These are phyloP conservation scores for Pavo muticus DNA, from an alignment of 2,113 vertebrate species.

Conservation along the genomic window DNA sequence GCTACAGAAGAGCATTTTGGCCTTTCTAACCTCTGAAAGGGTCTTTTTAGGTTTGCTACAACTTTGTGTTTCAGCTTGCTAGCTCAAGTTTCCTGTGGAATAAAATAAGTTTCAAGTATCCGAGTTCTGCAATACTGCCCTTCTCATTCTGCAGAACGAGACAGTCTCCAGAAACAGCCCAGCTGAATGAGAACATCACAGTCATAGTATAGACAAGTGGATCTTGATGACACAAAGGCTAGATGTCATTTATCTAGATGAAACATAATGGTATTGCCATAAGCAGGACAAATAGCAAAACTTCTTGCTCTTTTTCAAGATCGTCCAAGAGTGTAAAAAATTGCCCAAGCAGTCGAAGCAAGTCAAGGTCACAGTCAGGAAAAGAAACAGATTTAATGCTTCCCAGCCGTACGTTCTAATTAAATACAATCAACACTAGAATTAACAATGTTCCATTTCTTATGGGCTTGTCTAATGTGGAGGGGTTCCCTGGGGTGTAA, in stretches of 20 bases:
- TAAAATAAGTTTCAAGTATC: background rate
- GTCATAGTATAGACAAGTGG: background rate
- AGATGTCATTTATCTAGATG: background rate
- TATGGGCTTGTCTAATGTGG: background rate
- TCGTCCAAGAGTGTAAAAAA: background rate
- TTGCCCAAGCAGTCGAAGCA: background rate
- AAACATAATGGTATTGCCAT: background rate
- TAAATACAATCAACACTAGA: conserved; percentile 42
- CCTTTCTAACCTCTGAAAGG: background rate
- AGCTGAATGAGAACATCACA: background rate
- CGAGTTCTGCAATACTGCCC: background rate
- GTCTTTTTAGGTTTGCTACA: background rate
- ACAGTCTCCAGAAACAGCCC: background rate
- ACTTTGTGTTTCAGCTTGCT: background rate
- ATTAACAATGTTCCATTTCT: conserved; percentile 22
- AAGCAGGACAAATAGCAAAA: background rate
- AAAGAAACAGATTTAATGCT: conserved; percentile 10
- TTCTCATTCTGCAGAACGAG: background rate
- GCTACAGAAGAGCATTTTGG: background rate
- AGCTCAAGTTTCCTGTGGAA: background rate
- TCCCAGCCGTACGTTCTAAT: conserved; percentile 41
- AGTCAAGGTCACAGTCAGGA: background rate
- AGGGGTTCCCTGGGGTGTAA: conserved; percentile 10
- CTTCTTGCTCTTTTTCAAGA: background rate
- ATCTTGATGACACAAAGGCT: background rate